phyloP scores from a whole-genome alignment of 2,888 invertebrate species.

The Pristionchus entomophagus region DNA sequence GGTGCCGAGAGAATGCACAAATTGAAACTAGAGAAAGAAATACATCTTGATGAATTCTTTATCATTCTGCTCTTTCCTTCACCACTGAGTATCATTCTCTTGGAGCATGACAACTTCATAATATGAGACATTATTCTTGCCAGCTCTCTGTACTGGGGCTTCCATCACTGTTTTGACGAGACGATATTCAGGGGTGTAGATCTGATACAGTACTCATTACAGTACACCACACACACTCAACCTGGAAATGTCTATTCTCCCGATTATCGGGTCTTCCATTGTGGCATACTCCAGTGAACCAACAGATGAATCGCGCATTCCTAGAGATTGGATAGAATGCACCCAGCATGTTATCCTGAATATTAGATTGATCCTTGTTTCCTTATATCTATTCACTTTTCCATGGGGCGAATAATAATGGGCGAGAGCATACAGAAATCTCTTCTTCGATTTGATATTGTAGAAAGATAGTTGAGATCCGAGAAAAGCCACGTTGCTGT shows the following conservation, averaged over 20 bases:
- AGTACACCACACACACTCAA: neutral
- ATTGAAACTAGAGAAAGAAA: too few species aligned
- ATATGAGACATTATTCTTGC: neutral
- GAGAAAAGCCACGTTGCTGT: neutral
- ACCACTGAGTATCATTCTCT: conserved; percentile 14
- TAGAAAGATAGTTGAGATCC: neutral
- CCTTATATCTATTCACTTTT: neutral
- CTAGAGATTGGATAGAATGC: neutral
- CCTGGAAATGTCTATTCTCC: neutral
- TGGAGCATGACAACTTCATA: conserved; percentile 15
- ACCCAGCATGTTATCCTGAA: neutral
- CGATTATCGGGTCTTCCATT: neutral
- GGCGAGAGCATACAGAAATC: conserved; percentile 3
- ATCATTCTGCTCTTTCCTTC: neutral
- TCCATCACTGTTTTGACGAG: neutral
- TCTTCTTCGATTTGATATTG: neutral
- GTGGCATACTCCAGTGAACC: conserved; percentile 26
- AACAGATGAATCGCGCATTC: conserved; percentile 18
- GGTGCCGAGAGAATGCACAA: too few species aligned
- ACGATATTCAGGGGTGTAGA: conserved; percentile 26
- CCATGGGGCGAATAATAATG: neutral
- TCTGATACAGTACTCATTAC: neutral
- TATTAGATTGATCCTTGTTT: neutral
- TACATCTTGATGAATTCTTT: neutral
- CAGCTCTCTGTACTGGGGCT: neutral